Evolutionary conservation across 2,797 vertebrate genomes (phyloP), one percentile per base, ranked within the genome.

Genomic region (Geotria australis): DNA sequence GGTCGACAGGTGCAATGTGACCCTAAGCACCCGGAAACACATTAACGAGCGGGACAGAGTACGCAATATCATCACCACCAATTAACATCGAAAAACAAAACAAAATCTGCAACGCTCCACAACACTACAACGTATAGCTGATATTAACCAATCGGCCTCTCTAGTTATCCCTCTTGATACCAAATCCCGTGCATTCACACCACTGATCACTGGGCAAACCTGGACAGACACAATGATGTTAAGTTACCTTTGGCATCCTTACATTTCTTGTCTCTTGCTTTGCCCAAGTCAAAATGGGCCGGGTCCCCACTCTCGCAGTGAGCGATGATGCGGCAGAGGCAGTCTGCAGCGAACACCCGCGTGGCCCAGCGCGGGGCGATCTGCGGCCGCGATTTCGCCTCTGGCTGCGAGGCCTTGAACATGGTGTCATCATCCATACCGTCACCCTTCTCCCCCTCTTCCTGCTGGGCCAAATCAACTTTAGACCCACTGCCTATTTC

Each of bases 351-450:
- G 62, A 96, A 96, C 12, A 98, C 91, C 1, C 89, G 78, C 1
- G 91, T 98, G 61, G 88, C 85, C 91, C 89, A 98, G 47, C 91
- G 88, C 7, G 91, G 91, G 1, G 91, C 85, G 58, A 94, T 88
- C 1, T 80, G 88, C n/a, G 83, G 84, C 65, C 94, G 94, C 10
- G 80, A 73, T 65, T 89, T 89, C 62, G 94, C 82, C 8, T 98
- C 91, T 51, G 94, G 86, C 1, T 88, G 89, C 60, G 91, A 70
- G 2, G 80, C 77, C 2, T 85, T 91, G 66, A 98, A 98, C 91
- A 98, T 98, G 58, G 74, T 81, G 65, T 98, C 91, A 8, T 98
- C 91, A 8, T 98, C 91, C 77, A 86, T 88, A 72, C 95, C 91
- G 38, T 94, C 88, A 63, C 93, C 94, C 69, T 94, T 98, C 68